Evolutionary conservation across 2,888 invertebrate genomes (phyloP), one percentile per base, ranked within the genome.

Genomic region (Dichetophora obliterata): DNA sequence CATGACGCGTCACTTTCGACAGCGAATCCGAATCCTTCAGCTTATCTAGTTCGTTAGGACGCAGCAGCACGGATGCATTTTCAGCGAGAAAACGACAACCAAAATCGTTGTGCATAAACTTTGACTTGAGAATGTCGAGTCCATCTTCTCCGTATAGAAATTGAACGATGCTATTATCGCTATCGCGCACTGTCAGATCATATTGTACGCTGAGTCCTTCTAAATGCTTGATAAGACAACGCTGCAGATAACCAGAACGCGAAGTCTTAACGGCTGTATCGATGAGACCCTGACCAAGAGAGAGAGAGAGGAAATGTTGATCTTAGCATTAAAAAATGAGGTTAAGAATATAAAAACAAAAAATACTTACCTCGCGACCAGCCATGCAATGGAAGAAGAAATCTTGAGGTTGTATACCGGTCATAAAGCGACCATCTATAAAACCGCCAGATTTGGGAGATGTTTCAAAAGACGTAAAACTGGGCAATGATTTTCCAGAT

Each of bases 331-430:
- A 22, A 22, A 27, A 37, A 37, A 1, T 8, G 37, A 1, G 5
- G 8, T n/a, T n/a, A n/a, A n/a, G n/a, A n/a, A n/a, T n/a, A n/a
- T n/a, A n/a, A n/a, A 37, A 37, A 8, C 3, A 37, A 37, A 11
- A 11, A 43, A 43, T 48, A 80, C 87, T 85, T 87, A 93, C 96
- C 92, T 99, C 99, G 89, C 99, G 93, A 75, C 99, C 99, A 75
- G 99, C 99, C 99, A 99, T 99, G 86, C 99, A 99, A 91, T 99
- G 99, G 90, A 98, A 99, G 90, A 98, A 99, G 88, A 98, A 98
- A 86, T 99, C 99, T 89, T 98, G 98, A 0, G 98, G 98, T 85
- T 95, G 93, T 83, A 99, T 97, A n/a, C 99, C 99, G 0, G 99
- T 98, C 93, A 99, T 94, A 87, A 99, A 99, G 11, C 99, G 92